Conservation (phyloP, 2,797 vertebrate species). For the Poecilia gillii region DNA sequence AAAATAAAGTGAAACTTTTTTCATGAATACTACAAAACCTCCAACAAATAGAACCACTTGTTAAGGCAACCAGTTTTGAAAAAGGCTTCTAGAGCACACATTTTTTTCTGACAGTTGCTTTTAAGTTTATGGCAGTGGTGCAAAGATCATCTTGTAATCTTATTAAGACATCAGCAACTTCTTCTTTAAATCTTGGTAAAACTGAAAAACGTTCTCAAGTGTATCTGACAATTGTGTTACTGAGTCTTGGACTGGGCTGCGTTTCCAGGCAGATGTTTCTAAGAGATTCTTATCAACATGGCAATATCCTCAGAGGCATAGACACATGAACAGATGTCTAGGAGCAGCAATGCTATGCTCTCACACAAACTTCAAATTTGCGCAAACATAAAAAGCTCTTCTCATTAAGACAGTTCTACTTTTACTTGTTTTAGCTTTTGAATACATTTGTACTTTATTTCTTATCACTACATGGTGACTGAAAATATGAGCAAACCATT, state of each 20-base stretch:
- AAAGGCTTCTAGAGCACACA: conserved; percentile 14
- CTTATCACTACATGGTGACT: background rate
- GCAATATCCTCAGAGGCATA: conserved; percentile 61
- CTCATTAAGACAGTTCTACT: background rate
- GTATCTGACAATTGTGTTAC: conserved; percentile 63
- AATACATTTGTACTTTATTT: background rate
- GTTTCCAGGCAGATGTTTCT: conserved; percentile 67
- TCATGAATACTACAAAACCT: conserved; percentile 17
- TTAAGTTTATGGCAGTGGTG: conserved; percentile 11
- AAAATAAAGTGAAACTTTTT: background rate
- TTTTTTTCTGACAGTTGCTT: conserved; percentile 30
- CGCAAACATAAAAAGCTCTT: background rate
- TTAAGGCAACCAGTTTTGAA: conserved; percentile 15
- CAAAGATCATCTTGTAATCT: conserved; percentile 45
- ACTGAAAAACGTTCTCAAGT: conserved; percentile 33
- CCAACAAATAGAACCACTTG: conserved; percentile 14
- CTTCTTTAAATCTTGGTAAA: conserved; percentile 43
- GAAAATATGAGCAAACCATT: conserved; percentile 8
- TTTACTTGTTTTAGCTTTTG: conserved; percentile 9
- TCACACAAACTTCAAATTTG: conserved; percentile 29
- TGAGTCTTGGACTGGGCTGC: conserved; percentile 46
- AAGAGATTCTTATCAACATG: conserved; percentile 56
- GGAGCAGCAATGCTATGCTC: conserved; percentile 13
- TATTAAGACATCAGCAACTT: conserved; percentile 62
- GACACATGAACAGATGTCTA: conserved; percentile 67